These are phyloP conservation scores for Mus pahari DNA, from an alignment of 2,113 vertebrate species.

Conservation along the genomic window DNA sequence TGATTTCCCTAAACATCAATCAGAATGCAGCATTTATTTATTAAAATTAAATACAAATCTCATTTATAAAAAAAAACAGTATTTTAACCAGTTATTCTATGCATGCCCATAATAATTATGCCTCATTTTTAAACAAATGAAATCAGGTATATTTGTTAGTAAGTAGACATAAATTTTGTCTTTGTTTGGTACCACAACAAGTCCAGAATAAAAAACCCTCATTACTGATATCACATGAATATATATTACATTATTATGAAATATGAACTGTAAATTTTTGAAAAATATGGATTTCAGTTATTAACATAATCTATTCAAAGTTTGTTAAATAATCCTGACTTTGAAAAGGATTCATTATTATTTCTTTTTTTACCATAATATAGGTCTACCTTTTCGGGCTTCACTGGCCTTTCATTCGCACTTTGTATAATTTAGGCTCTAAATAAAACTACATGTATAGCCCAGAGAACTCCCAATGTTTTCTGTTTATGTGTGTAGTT, in stretches of 20 bases:
- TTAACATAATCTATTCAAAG: not conserved
- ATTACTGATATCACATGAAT: not conserved
- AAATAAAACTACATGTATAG: not conserved
- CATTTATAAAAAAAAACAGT: not conserved
- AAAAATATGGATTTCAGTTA: not conserved
- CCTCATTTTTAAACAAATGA: not conserved
- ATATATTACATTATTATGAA: not conserved
- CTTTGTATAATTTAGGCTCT: not conserved
- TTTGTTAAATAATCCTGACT: not conserved
- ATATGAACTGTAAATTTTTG: not conserved
- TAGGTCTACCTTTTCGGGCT: not conserved
- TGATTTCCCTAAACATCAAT: not conserved
- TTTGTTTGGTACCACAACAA: not conserved
- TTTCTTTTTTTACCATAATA: not conserved
- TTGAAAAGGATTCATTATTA: not conserved
- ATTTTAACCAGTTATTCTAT: not conserved
- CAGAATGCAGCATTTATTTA: not conserved
- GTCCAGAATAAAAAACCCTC: not conserved
- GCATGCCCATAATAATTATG: not conserved
- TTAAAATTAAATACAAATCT: not conserved
- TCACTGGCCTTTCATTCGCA: accelerated
- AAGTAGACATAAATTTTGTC: not conserved
- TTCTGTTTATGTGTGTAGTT: not conserved
- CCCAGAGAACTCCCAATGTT: not conserved
- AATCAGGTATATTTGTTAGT: not conserved